These are phyloP conservation scores for Hemibagrus guttatus DNA, from an alignment of 2,797 vertebrate genomes.

Conservation along the genomic window DNA sequence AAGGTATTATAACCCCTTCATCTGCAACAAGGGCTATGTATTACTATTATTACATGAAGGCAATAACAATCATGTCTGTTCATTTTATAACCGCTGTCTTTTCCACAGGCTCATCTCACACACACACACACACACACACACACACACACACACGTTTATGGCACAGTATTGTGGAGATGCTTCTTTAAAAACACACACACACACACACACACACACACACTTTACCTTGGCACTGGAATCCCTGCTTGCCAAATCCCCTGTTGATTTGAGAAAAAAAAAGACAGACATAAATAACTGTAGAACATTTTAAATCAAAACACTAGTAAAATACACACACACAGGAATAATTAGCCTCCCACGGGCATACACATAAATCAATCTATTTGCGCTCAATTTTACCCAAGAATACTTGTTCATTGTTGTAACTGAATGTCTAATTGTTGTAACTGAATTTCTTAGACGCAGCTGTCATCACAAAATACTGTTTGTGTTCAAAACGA, in stretches of 20 bases:
- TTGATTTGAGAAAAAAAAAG: slow-evolving; percentile 56
- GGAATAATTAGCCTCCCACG: not conserved
- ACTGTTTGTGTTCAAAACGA: too few species aligned
- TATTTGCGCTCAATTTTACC: not conserved
- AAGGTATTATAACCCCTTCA: slow-evolving; percentile 30
- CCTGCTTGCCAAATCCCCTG: slow-evolving; percentile 99
- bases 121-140: slow-evolving; percentile 2
- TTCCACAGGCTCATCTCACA: not conserved
- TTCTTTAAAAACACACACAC: slow-evolving; percentile 11
- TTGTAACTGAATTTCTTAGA: not conserved
- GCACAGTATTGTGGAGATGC: not conserved
- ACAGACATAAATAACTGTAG: not conserved
- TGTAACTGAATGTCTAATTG: not conserved
- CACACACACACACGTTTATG: not conserved
- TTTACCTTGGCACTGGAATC: slow-evolving; percentile 99
- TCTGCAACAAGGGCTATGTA: slow-evolving; percentile 16
- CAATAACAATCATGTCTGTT: slow-evolving; percentile 2
- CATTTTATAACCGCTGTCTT: not conserved
- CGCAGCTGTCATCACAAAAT: not conserved
- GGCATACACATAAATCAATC: not conserved
- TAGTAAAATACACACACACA: not conserved
- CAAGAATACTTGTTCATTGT: not conserved
- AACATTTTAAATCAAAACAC: not conserved
- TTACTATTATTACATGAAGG: slow-evolving; percentile 21
- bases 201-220: slow-evolving; percentile 32